phyloP scores from a whole-genome alignment of 1,140 invertebrate species.

The Trinorchestia longiramus region DNA sequence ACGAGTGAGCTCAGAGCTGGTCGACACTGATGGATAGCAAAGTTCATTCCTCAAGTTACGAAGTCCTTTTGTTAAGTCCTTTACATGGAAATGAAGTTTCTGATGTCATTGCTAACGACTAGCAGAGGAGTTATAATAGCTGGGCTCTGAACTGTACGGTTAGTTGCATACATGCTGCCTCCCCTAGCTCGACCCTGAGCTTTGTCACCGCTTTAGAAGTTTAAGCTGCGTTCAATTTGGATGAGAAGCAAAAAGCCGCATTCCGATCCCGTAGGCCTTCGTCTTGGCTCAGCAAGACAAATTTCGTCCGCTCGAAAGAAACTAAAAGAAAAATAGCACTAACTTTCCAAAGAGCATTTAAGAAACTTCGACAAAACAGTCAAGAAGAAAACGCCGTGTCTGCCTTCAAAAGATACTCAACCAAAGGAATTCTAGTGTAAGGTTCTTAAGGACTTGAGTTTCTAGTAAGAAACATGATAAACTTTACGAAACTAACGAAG shows the following conservation, averaged over 20 bases:
- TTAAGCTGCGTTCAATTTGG: background rate
- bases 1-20: no score
- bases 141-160: background rate
- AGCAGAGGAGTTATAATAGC: background rate
- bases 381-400: background rate
- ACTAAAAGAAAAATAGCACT: background rate
- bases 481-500: background rate
- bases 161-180: background rate
- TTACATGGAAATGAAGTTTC: no score
- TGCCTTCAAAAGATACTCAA: background rate
- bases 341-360: conserved; percentile 34
- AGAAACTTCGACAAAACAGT: background rate
- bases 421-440: background rate
- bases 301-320: background rate
- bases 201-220: background rate
- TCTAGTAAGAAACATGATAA: background rate
- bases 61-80: no score
- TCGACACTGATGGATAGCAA: no score
- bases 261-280: conserved; percentile 5
- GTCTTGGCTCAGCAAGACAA: background rate
- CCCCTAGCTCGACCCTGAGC: background rate
- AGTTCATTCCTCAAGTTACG: no score
- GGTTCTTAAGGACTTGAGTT: background rate
- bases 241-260: conserved; percentile 25
- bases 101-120: no score